Base-by-base conservation (phyloP, 2,888 invertebrate species). In the Ypsolopha scabrella region DNA sequence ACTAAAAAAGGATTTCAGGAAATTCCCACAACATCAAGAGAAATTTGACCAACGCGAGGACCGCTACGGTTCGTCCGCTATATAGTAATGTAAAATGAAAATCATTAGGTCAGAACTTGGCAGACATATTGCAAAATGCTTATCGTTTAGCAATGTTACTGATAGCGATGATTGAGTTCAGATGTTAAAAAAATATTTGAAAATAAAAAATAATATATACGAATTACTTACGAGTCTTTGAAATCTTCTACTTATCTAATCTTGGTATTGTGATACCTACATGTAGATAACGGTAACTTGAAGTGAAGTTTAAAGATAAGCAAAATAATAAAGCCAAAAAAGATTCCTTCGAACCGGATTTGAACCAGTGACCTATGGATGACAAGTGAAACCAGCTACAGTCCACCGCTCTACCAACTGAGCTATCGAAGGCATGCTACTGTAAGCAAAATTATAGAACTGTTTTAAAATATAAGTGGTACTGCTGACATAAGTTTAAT, bases 341-440 rank as follows among this genome's bases (percentile, higher is more conserved):
- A 60, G 7, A 55, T 38, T 87, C 87, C 87, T 87, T 87, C 86
- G 87, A 88, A 82, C 87, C 87, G 87, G 87, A 87, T 87, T 88
- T 88, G 88, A 88, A 88, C 88, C 88, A 88, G 88, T 82, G 50
- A 50, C 50, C 50, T 50, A 50, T 50, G 50, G 50, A 50, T 50
- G 13, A 47, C 53, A 53, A 46, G 41, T 47, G 34, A 24, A 14
- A 44, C 48, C 53, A 50, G 36, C 50, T 82, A 82, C 81, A 83
- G 83, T 85, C 83, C 81, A 85, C 86, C 85, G 85, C 82, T 86
- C 86, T 86, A 85, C 86, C 86, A 83, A 83, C 85, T 86, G 86
- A 87, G 86, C 86, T 86, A 87, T 87, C 85, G 83, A 83, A 87
- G 85, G 83, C 60, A 57, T 58, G 48, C 8, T 14, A 11, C 36